Conservation (phyloP, 2,113 vertebrate species). For the Neodontobutis hainanensis region DNA sequence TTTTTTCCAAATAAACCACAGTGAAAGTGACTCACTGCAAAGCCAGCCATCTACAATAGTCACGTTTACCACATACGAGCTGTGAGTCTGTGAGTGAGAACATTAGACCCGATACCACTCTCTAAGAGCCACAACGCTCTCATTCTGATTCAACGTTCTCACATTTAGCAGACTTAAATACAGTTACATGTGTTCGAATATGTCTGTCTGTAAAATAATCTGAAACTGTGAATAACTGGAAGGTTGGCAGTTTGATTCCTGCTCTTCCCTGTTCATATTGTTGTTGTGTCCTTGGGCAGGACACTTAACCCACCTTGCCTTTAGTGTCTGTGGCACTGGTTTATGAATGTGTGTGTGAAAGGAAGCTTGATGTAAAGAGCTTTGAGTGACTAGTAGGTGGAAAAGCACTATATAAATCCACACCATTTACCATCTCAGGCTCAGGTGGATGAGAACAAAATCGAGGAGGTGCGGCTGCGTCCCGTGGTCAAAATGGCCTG, state of each 20-base stretch:
- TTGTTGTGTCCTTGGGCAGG: no score
- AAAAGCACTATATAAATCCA: no score
- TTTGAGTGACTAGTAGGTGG: no score
- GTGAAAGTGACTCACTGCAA: constrained; percentile 44
- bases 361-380: not conserved
- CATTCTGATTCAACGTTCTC: constrained; percentile 23
- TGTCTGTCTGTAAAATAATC: not conserved
- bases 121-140: not conserved
- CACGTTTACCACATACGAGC: constrained; percentile 21
- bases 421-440: constrained; percentile 42
- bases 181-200: not conserved
- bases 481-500: constrained; percentile 74
- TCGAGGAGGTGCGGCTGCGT: constrained; percentile 90
- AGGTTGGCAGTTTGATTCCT: no score
- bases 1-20: constrained; percentile 32
- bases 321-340: not conserved
- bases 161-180: constrained; percentile 1
- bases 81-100: not conserved
- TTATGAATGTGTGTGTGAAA: not conserved
- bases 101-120: not conserved
- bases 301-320: no score
- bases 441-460: constrained; percentile 83
- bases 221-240: no score
- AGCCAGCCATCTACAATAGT: constrained; percentile 22
- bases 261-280: no score